A percentile compares a stretch with the other conserved stretches of the same genome.
Evolutionary conservation across 1,140 invertebrate genomes (phyloP).

Genomic region (Eurosta solidaginis): DNA sequence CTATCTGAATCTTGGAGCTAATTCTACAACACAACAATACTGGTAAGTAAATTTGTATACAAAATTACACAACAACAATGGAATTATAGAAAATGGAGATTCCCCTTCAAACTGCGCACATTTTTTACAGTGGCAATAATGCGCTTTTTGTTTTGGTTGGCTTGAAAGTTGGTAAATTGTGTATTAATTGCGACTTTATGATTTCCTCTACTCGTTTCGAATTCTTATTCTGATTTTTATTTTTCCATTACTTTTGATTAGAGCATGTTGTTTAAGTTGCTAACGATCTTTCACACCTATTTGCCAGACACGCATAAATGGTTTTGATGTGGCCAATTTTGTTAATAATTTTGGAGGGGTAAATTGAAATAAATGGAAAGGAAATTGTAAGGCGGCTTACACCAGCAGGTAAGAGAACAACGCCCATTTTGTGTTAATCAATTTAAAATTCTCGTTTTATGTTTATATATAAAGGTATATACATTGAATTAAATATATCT

Average conservation of each 20-base stretch:
- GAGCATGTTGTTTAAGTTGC: not conserved
- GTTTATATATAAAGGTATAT: not conserved
- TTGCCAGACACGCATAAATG: not conserved
- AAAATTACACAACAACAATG: too few relatives aligned
- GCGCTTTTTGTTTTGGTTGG: not conserved
- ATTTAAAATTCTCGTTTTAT: not conserved
- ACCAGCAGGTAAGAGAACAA: too few relatives aligned
- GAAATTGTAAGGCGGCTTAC: too few relatives aligned
- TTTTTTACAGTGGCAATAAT: too few relatives aligned
- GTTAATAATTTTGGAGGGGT: not conserved
- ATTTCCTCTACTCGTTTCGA: not conserved
- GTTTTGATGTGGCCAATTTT: not conserved
- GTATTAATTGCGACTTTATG: constrained; percentile 5
- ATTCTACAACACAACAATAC: too few relatives aligned
- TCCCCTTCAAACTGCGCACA: too few relatives aligned
- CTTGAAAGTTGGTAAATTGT: not conserved
- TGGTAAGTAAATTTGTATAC: too few relatives aligned
- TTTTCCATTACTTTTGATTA: not conserved
- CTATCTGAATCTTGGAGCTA: too few relatives aligned
- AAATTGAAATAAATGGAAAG: too few relatives aligned
- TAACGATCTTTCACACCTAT: constrained; percentile 9
- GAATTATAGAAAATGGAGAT: too few relatives aligned
- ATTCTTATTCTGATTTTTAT: not conserved
- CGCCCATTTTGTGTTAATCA: constrained; percentile 9
- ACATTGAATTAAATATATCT: too few relatives aligned